phyloP scores from a whole-genome alignment of 2,888 invertebrate genomes.

The Linnaemya tessellans region DNA sequence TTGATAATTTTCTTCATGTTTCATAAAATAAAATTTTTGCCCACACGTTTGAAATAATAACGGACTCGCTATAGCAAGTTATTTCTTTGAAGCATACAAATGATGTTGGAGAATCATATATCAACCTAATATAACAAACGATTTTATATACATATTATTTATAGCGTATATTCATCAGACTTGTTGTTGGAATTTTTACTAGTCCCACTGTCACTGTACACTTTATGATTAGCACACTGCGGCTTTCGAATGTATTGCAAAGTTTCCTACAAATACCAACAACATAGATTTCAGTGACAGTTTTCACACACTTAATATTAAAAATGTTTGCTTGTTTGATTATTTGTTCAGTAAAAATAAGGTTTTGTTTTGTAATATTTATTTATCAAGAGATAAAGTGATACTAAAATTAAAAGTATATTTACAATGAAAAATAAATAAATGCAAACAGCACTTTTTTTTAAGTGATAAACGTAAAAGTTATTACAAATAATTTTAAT shows the following conservation, averaged over 20 bases:
- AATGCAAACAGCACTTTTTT: not conserved
- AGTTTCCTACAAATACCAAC: not conserved
- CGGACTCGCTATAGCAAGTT: too few relatives aligned
- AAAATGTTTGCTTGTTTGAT: slow-evolving; percentile 33
- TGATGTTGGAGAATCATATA: too few relatives aligned
- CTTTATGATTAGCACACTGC: slow-evolving; percentile 7
- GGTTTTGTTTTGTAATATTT: slow-evolving; percentile 53
- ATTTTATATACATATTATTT: too few relatives aligned
- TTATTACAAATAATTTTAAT: not conserved
- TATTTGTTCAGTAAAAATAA: slow-evolving; percentile 51
- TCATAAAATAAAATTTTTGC: too few relatives aligned
- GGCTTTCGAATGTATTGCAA: slow-evolving; percentile 1
- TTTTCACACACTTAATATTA: slow-evolving; percentile 63
- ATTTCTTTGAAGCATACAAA: too few relatives aligned
- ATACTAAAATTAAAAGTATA: slow-evolving; percentile 34
- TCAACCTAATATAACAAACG: too few relatives aligned
- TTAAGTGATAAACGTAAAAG: not conserved
- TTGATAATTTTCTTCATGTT: too few relatives aligned
- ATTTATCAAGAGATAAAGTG: slow-evolving; percentile 53
- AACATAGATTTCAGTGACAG: slow-evolving; percentile 41
- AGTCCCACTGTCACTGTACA: not conserved
- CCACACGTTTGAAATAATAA: too few relatives aligned
- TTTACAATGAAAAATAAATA: not conserved
- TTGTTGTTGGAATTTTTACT: not conserved
- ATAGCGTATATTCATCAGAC: too few relatives aligned